Base-by-base conservation (phyloP, 2,113 vertebrate species). In the Scytalopus superciliaris region DNA sequence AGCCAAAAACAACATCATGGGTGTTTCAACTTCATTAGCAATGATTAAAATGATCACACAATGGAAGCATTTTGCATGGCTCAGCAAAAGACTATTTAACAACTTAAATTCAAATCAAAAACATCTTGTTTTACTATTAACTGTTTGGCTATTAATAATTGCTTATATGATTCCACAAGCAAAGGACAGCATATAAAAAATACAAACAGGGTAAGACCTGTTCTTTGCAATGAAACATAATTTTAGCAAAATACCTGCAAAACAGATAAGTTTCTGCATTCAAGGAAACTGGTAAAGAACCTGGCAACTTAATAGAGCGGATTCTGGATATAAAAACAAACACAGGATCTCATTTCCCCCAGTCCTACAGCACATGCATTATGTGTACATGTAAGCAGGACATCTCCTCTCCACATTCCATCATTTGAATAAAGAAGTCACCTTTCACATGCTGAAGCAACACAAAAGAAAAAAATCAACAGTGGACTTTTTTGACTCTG, bases 41-140 rank as follows among this genome's bases (percentile, higher is more conserved):
- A 91, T 93, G 80, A 93, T 73, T 95, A 94, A 93, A 84, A 93
- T 0, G 0, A 84, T 95, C 96, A 84, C 63, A 87, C 57, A 92
- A 95, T 67, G 73, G 74, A 78, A 92, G 31, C 0, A 0, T 89
- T 91, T 89, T 90, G 49, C 52, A 47, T 39, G 24, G 67, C 56
- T 84, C 76, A 93, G 91, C 93, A 94, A 74, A 96, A 93, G 87
- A 94, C 92, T 74, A 83, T 37, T 81, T 1, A 0, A 86, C 50
- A 2, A 79, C 39, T 69, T 88, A 87, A 95, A 83, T 77, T 35
- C 59, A 90, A 95, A 96, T 93, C 87, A 92, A 91, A 96, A 89
- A 10, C 74, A 93, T 64, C 67, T 87, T 89, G 44, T 50, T 94
- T 92, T 66, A 72, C 47, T 92, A 62, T 89, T 87, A 81, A 70